These are phyloP conservation scores for Hippocampus guttulatus DNA, from an alignment of 2,113 vertebrate genomes.

Conservation along the genomic window DNA sequence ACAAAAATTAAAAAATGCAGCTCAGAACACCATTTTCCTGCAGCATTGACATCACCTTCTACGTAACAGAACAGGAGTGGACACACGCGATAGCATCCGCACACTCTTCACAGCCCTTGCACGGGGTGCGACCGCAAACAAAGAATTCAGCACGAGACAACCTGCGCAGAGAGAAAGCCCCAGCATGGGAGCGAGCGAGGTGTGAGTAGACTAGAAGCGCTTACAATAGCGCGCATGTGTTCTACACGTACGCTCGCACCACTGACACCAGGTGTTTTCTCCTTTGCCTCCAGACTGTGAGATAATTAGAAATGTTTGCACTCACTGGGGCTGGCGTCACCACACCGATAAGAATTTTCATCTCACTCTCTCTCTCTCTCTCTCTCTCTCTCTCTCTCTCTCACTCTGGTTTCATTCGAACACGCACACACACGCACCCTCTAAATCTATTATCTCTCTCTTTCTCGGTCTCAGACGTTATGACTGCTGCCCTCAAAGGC, in stretches of 20 bases:
- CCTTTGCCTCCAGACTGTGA: not conserved
- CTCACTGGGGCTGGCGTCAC: not conserved
- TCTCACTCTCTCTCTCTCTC: too few species aligned
- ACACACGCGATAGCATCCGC: constrained; percentile 13
- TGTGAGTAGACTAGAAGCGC: not conserved
- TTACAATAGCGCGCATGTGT: not conserved
- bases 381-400: not conserved
- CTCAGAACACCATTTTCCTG: constrained; percentile 14
- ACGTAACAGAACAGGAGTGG: constrained; percentile 36
- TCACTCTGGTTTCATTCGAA: not conserved
- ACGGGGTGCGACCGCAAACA: not conserved
- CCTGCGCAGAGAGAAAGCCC: not conserved
- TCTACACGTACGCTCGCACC: not conserved
- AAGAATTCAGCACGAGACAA: not conserved
- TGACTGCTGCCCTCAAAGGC: not conserved
- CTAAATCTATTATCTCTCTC: not conserved
- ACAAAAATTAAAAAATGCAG: not conserved
- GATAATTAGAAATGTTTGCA: constrained; percentile 2
- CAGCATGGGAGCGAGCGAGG: not conserved
- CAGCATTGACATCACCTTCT: constrained; percentile 34
- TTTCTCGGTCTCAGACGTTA: not conserved
- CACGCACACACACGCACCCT: not conserved
- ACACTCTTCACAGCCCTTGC: constrained; percentile 2
- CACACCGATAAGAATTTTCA: constrained; percentile 1
- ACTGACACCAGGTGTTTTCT: constrained; percentile 5